These are phyloP conservation scores for Ametastegia equiseti DNA, from an alignment of 2,888 invertebrate genomes.

Conservation along the genomic window DNA sequence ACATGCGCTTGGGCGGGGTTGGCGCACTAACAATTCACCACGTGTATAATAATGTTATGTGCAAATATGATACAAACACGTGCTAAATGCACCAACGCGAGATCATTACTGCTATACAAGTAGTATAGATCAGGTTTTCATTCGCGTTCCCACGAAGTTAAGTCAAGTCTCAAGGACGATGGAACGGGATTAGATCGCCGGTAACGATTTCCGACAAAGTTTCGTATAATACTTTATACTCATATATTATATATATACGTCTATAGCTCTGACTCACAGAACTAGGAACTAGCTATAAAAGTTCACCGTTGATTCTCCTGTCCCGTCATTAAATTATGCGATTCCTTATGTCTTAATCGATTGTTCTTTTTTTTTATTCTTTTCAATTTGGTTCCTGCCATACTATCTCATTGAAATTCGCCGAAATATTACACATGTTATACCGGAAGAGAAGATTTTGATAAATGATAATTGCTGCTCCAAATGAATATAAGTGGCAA, in stretches of 20 bases:
- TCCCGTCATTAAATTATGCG: no score
- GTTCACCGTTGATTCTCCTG: background rate
- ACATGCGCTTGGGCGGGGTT: background rate
- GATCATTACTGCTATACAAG: background rate
- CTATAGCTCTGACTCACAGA: conserved; percentile 5
- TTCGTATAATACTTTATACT: background rate
- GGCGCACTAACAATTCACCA: no score
- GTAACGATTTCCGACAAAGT: conserved; percentile 42
- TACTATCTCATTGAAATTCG: background rate
- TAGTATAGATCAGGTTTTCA: conserved; percentile 35
- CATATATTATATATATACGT: background rate
- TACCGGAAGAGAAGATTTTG: background rate
- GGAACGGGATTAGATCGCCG: conserved; percentile 46
- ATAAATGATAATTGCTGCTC: background rate
- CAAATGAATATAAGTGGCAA: background rate
- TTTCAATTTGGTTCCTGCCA: background rate
- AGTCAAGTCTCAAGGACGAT: conserved; percentile 45
- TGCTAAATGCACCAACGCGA: conserved; percentile 25
- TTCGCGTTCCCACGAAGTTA: conserved; percentile 46
- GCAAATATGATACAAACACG: conserved; percentile 38
- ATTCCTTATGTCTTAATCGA: no score
- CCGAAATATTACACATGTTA: background rate
- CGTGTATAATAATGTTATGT: background rate
- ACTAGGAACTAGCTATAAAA: conserved; percentile 2
- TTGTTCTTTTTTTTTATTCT: no score